Base-by-base conservation (phyloP, 2,113 vertebrate species). In the Manacus vitellinus region DNA sequence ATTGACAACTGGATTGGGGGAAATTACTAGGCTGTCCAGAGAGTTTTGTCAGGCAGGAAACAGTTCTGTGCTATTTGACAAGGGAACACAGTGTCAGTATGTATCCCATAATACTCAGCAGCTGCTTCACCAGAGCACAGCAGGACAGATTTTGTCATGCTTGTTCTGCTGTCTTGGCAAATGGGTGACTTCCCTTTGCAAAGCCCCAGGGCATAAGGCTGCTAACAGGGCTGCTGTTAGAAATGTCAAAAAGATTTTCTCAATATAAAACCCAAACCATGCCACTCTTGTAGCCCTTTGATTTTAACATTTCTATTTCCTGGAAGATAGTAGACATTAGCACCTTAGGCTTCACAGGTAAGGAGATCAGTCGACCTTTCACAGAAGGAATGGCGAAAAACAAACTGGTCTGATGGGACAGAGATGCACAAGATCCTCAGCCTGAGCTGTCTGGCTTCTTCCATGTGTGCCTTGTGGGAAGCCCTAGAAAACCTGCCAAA, bases 391-490 rank as follows among this genome's bases (percentile, higher is more conserved):
- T 8, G 23, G 11, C 35, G 15, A 14, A 20, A 19, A 44, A 4
- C 14, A 68, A 39, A 21, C 31, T 81, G 21, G 8, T 85, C 16
- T 46, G 28, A 35, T 44, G 58, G 1, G 1, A 66, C 15, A 24
- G 54, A 84, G 46, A n/a, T 24, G 11, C 0, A 0, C 31, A 19
- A 87, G 27, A 46, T 61, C 41, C 19, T 41, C 0, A 0, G 6
- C 30, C 35, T 68, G 63, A 73, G 47, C 25, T 78, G 41, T 14
- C 20, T 61, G 49, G 37, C n/a, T 92, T 88, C 31, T 78, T 44
- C 28, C 31, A 20, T 0, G 0, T 46, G 43, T 41, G 10, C 46
- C 58, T 75, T 54, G 14, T 54, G n/a, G 21, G 37, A 52, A 85
- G 49, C 10, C 55, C 54, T 62, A 51, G 23, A 56, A 14, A 80